Percentiles rank a stretch among this genome's conserved stretches.
phyloP scores from a whole-genome alignment of 2,888 invertebrate genomes.

The Lasioglossum oenotherae region DNA sequence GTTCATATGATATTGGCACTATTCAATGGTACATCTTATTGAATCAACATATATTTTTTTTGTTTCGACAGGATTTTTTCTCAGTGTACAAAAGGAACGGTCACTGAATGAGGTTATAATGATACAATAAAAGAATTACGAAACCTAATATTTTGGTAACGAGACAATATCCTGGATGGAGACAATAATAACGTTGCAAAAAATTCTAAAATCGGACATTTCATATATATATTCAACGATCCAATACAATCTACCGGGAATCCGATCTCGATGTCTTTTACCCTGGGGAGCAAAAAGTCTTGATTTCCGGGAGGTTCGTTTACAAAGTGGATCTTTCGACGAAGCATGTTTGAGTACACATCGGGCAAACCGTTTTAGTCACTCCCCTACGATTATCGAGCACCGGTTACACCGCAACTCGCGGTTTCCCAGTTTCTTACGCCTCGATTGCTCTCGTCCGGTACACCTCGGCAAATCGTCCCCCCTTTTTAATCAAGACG shows the following conservation, averaged over 20 bases:
- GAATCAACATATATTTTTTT: too few species aligned
- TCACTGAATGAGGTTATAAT: too few species aligned
- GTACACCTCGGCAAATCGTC: conserved; percentile 35
- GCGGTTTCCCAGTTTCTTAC: conserved; percentile 63
- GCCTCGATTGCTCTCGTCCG: conserved; percentile 43
- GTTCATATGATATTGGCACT: too few species aligned
- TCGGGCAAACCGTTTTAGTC: neutral
- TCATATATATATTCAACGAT: neutral
- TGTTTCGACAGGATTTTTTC: too few species aligned
- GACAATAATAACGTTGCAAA: too few species aligned
- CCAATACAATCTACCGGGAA: neutral
- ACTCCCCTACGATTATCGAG: neutral
- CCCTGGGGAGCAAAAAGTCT: neutral
- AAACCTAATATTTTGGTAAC: neutral
- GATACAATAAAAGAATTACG: too few species aligned
- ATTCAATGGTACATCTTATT: too few species aligned
- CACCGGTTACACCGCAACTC: conserved; percentile 49
- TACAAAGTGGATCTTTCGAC: neutral
- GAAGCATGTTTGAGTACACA: neutral
- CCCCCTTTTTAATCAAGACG: conserved; percentile 56
- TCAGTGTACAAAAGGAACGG: too few species aligned
- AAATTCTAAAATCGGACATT: too few species aligned
- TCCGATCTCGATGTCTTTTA: neutral
- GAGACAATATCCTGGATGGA: neutral
- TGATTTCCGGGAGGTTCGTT: neutral